Base-by-base conservation (phyloP, 2,888 invertebrate genomes). In the Lasioglossum pauxillum region DNA sequence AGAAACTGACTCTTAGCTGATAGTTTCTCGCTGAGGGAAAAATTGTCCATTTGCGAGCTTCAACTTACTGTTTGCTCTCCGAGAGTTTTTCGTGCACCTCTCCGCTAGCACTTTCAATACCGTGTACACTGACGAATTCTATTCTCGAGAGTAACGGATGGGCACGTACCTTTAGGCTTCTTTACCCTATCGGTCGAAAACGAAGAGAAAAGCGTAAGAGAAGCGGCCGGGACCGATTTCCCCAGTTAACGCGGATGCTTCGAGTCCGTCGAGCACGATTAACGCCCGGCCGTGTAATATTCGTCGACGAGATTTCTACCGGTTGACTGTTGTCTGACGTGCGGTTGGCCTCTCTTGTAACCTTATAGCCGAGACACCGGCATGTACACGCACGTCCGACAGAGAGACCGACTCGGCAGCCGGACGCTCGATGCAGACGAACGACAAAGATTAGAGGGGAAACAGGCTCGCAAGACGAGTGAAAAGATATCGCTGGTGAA, bases 211-310 rank as follows among this genome's bases (percentile, higher is more conserved):
- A 86, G 76, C 53, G 67, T 78, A 80, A 64, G 69, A 64, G 12
- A 74, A 64, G 27, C 41, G 75, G 57, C 46, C 49, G 23, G 53
- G 72, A 78, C 38, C 64, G 78, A 82, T 83, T 85, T 88, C 85
- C 90, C 86, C 86, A 74, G 71, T 88, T 82, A 87, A 83, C 64
- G 60, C 80, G 73, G 80, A 35, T 75, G 60, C 69, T 76, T 88
- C 84, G 82, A 81, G 84, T 79, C 72, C 78, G 84, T 80, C 83
- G 81, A 88, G 80, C 72, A 71, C 83, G 90, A 91, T 93, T 92
- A 90, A 92, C 92, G 89, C 90, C 90, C 88, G 64, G 90, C 89
- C 92, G 88, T 86, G 90, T 90, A 90, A 92, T 89, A 92, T 92
- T 91, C 88, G 89, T 92, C 87, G 90, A 88, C 87, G 90, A 88